These are phyloP conservation scores for Heterocephalus glaber DNA, from an alignment of 2,113 vertebrate genomes.

Conservation along the genomic window DNA sequence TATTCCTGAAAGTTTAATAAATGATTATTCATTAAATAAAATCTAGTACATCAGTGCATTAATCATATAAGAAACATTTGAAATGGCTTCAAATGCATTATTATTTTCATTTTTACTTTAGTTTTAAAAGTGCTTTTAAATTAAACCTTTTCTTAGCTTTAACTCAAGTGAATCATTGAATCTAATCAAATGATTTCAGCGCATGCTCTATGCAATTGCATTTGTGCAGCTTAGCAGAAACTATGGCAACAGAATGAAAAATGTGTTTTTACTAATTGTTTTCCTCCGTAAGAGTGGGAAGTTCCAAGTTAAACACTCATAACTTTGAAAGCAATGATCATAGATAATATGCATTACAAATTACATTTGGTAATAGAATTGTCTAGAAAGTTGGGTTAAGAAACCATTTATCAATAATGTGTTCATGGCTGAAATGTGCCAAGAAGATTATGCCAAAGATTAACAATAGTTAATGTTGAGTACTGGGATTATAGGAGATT, in stretches of 20 bases:
- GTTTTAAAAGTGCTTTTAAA: slow-evolving; percentile 67
- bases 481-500: background rate
- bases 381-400: slow-evolving; percentile 31
- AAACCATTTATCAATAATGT: slow-evolving; percentile 16
- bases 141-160: slow-evolving; percentile 69
- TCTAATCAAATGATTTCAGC: slow-evolving; percentile 64
- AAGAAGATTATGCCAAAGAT: background rate
- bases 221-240: slow-evolving; percentile 68
- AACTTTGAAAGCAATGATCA: slow-evolving; percentile 46
- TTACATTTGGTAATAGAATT: slow-evolving; percentile 51
- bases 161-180: slow-evolving; percentile 61
- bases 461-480: background rate
- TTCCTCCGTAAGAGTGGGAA: slow-evolving; percentile 26
- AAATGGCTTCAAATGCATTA: slow-evolving; percentile 43
- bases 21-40: slow-evolving; percentile 49
- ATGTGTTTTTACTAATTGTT: slow-evolving; percentile 63
- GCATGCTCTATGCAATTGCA: slow-evolving; percentile 52
- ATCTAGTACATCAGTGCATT: background rate
- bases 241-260: slow-evolving; percentile 67
- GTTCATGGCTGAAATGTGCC: background rate
- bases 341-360: slow-evolving; percentile 32
- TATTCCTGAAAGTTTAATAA: slow-evolving; percentile 44
- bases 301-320: slow-evolving; percentile 63
- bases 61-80: slow-evolving; percentile 12
- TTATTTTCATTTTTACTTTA: slow-evolving; percentile 61